Percentiles rank a stretch among this genome's conserved stretches.
These are phyloP conservation scores for Xerus inauris DNA, from an alignment of 2,113 vertebrate species.

Conservation along the genomic window DNA sequence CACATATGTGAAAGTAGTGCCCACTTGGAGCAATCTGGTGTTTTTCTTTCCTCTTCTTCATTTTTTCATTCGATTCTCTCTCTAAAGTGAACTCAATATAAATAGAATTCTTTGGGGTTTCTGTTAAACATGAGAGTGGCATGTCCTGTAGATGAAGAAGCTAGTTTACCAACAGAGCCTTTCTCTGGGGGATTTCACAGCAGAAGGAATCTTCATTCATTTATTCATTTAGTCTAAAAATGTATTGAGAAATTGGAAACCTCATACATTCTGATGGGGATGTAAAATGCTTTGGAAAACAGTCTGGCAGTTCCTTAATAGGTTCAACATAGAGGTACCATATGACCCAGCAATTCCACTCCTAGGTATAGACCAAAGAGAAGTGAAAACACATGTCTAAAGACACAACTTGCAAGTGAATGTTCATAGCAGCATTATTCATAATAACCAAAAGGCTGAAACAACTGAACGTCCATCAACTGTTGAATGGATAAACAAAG, in stretches of 20 bases:
- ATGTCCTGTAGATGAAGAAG: conserved; percentile 4
- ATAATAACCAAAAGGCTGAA: background rate
- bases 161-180: background rate
- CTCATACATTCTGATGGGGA: background rate
- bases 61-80: conserved; percentile 28
- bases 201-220: conserved; percentile 31
- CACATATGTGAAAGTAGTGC: background rate
- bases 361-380: background rate
- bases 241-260: conserved; percentile 21
- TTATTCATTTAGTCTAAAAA: conserved; percentile 51
- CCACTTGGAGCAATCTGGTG: background rate
- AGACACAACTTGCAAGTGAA: background rate
- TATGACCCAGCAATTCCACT: background rate
- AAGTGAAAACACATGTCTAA: background rate
- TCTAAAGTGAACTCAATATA: background rate
- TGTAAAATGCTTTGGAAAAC: background rate
- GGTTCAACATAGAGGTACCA: background rate
- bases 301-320: background rate
- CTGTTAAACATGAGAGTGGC: background rate
- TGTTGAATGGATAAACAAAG: background rate
- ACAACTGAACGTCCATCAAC: no score
- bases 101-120: conserved; percentile 34
- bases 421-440: background rate
- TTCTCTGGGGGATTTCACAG: background rate
- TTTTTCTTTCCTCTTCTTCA: background rate